A percentile compares a stretch with the other conserved stretches of the same genome.
Evolutionary conservation across 2,113 vertebrate genomes (phyloP).

Genomic region (Rhinopithecus roxellana): DNA sequence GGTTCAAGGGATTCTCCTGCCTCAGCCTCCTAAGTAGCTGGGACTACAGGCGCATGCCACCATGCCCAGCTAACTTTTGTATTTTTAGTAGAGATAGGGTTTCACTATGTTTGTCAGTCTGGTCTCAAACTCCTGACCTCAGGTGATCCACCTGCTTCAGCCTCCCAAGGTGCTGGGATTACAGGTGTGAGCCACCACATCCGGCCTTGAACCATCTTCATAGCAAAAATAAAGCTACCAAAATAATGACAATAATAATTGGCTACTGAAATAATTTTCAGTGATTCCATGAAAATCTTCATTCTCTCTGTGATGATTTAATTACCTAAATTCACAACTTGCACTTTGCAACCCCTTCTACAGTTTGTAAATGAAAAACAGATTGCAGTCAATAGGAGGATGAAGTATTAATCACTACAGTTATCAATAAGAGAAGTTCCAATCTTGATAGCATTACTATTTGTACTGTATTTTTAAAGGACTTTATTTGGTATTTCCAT

Average conservation of each 20-base stretch:
- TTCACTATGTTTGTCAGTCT: no score
- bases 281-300: neutral
- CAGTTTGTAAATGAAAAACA: neutral
- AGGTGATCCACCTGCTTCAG: no score
- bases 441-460: neutral
- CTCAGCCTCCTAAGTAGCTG: no score
- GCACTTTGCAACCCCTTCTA: neutral
- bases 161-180: no score
- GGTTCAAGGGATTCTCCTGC: no score
- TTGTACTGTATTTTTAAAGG: neutral
- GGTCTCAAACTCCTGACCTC: no score
- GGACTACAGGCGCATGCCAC: no score
- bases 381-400: neutral
- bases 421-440: neutral
- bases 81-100: no score
- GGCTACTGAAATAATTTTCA: constrained; percentile 11
- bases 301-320: neutral
- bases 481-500: neutral
- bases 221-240: neutral
- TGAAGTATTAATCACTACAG: neutral
- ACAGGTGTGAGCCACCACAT: no score
- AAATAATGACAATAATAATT: neutral
- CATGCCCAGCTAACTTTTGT: no score
- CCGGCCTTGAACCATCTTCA: neutral
- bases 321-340: neutral